Base-by-base conservation (phyloP, 2,113 vertebrate species). In the Myotis davidii region DNA sequence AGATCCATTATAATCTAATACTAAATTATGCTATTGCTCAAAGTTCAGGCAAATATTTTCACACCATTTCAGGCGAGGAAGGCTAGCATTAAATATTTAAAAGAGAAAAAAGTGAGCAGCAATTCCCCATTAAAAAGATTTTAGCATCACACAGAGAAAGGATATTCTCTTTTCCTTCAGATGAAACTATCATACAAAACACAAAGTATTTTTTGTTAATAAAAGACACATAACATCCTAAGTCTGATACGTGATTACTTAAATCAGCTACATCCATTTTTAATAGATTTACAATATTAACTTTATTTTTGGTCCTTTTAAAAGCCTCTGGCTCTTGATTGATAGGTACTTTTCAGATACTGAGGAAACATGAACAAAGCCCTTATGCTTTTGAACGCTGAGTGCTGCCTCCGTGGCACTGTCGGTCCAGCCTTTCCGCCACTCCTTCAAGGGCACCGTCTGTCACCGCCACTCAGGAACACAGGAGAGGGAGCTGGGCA, bases 361-460 rank as follows among this genome's bases (percentile, higher is more conserved):
- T 5, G 32, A 73, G 34, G 88, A 76, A 90, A n/a, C 21, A 27
- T 0, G 67, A 93, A 83, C 85, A 67, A 78, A 95, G 73, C 34
- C 8, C 27, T 78, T 52, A 37, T 32, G 88, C 42, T 87, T 83
- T 18, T 83, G 64, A 89, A 39, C 23, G 45, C 59, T 1, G 16
- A 91, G 61, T 20, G n/a, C 59, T 18, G 50, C 23, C 69, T 54
- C 78, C 29, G 45, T 9, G 17, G 70, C 52, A 67, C 65, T 50
- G 70, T 61, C 73, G 83, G 64, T 64, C 65, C n/a, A 70, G 59
- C 9, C 91, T 64, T 95, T 69, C 95, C 88, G 85, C 78, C 17
- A 48, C 50, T 83, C 88, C 78, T 94, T 90, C 96, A 90, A 11
- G 74, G 0, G 6, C 3, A 34, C 89, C 85, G 78, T 88, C 87